These are phyloP conservation scores for Villa cingulata DNA, from an alignment of 2,888 invertebrate genomes.

Conservation along the genomic window DNA sequence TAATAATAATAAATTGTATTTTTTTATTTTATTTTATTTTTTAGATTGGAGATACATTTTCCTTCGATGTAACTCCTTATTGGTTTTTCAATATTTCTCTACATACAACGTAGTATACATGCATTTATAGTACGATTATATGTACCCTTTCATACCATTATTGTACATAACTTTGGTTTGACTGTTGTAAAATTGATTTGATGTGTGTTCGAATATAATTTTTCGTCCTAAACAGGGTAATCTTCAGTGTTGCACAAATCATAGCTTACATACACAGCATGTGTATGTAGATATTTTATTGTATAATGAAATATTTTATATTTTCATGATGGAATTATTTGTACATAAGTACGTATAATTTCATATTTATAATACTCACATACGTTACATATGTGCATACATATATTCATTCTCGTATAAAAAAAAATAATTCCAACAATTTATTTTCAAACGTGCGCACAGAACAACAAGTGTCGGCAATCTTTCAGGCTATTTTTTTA, in stretches of 20 bases:
- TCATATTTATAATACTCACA: background rate
- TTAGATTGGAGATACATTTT: too few relatives aligned
- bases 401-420: constrained; percentile 1
- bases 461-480: constrained; percentile 9
- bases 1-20: too few relatives aligned
- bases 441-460: constrained; percentile 33
- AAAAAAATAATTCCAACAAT: constrained; percentile 35
- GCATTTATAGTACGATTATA: too few relatives aligned
- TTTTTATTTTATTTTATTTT: too few relatives aligned
- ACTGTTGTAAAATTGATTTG: too few relatives aligned
- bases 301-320: background rate
- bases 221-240: constrained; percentile 10
- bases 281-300: too few relatives aligned
- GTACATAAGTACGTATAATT: background rate
- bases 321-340: background rate
- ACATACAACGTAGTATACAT: too few relatives aligned
- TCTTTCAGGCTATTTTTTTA: background rate
- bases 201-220: background rate
- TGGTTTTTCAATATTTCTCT: too few relatives aligned
- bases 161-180: too few relatives aligned
- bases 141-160: too few relatives aligned
- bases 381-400: background rate
- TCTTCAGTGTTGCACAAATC: constrained; percentile 9
- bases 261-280: constrained; percentile 6
- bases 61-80: too few relatives aligned